A percentile compares a stretch with the other conserved stretches of the same genome.
phyloP scores from a whole-genome alignment of 2,113 vertebrate genomes.

The Labeo rohita region DNA sequence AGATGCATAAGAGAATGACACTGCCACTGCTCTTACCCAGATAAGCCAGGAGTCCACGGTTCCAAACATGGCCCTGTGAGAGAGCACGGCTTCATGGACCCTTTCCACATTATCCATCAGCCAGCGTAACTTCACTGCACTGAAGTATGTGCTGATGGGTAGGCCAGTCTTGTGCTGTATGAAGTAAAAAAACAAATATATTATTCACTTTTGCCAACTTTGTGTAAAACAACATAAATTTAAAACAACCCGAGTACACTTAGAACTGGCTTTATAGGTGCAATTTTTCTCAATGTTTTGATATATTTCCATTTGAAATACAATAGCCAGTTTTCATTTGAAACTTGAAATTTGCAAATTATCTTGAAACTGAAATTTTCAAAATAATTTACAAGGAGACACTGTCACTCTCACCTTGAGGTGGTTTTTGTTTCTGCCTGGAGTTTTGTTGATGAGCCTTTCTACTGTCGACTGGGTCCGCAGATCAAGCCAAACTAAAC shows the following conservation, averaged over 20 bases:
- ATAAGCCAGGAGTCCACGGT: slow-evolving; percentile 98
- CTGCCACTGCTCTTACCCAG: slow-evolving; percentile 81
- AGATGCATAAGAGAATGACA: not conserved
- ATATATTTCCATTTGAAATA: not conserved
- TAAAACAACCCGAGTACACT: not conserved
- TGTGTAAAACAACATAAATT: not conserved
- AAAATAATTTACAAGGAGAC: not conserved
- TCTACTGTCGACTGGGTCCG: slow-evolving; percentile 97
- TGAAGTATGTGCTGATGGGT: slow-evolving; percentile 98
- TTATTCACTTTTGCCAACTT: not conserved
- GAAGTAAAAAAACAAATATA: not conserved
- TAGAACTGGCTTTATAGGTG: not conserved
- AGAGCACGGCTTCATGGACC: slow-evolving; percentile 79
- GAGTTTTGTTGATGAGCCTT: slow-evolving; percentile 88
- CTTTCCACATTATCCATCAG: slow-evolving; percentile 89
- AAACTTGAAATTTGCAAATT: too few relatives aligned
- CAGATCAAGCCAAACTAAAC: slow-evolving; percentile 94
- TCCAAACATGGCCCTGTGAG: slow-evolving; percentile 87
- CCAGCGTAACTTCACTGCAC: slow-evolving; percentile 95
- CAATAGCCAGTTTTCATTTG: not conserved
- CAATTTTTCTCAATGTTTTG: not conserved
- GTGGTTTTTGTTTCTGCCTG: slow-evolving; percentile 88
- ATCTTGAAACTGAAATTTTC: too few relatives aligned
- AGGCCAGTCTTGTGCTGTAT: slow-evolving; percentile 90
- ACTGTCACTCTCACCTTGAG: slow-evolving; percentile 82